Evolutionary conservation across 2,888 invertebrate species (phyloP).

Genomic region (Siphlonurus alternatus): DNA sequence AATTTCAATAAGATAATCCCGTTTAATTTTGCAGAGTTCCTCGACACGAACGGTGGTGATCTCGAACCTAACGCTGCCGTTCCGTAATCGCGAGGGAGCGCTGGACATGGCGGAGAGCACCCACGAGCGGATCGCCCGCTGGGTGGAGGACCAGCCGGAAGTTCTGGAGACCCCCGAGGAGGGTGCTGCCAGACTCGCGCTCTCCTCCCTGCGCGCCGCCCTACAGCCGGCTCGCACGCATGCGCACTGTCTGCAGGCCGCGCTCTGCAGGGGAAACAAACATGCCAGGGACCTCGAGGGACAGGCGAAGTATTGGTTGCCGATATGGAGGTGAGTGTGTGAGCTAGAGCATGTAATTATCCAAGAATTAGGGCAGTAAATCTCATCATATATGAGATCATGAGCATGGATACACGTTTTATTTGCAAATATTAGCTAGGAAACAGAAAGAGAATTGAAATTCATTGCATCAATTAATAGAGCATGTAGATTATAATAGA

Average conservation of each 20-base stretch:
- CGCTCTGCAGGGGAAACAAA: background rate
- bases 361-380: background rate
- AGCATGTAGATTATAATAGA: too few species aligned
- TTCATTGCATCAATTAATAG: too few species aligned
- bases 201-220: background rate
- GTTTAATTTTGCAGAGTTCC: too few species aligned
- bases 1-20: too few species aligned
- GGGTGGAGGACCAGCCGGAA: background rate
- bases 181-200: slow-evolving; percentile 1
- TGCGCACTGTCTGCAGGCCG: background rate
- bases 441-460: too few species aligned
- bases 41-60: slow-evolving; percentile 2
- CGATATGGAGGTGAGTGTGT: background rate
- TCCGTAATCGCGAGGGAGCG: background rate
- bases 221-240: background rate
- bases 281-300: background rate
- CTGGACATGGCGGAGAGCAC: background rate
- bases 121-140: background rate
- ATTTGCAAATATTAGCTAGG: too few species aligned
- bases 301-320: background rate
- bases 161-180: background rate
- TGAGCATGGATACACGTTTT: too few species aligned
- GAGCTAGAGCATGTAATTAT: background rate
- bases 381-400: too few species aligned
- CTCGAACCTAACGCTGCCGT: background rate